A percentile compares a stretch with the other conserved stretches of the same genome.
Conservation (phyloP, 2,797 vertebrate species). For the Vultur gryphus region DNA sequence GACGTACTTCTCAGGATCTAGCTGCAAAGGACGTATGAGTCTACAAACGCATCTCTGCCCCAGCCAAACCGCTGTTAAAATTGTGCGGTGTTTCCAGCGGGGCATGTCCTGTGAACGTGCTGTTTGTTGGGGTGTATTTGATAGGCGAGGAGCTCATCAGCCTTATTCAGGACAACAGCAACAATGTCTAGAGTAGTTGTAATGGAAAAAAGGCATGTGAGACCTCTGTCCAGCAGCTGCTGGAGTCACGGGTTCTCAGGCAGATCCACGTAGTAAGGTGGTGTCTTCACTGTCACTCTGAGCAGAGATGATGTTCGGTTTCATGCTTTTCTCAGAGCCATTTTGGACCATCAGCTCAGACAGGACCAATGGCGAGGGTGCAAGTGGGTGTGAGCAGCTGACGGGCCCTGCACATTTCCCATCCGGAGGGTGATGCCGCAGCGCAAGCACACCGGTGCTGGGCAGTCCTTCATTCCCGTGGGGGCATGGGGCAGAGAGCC, state of each 20-base stretch:
- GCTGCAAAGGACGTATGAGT: background rate
- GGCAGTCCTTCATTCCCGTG: background rate
- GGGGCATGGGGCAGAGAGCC: background rate
- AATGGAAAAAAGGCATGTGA: background rate
- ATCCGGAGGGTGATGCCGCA: accelerated
- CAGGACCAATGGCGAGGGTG: background rate
- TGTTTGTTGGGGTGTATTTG: background rate
- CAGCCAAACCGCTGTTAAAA: background rate
- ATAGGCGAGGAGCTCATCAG: background rate
- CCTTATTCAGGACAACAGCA: background rate
- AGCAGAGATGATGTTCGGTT: background rate
- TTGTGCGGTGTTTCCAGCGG: background rate
- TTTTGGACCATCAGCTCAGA: background rate
- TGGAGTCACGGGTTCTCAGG: background rate
- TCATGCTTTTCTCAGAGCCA: background rate
- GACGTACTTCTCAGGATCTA: background rate
- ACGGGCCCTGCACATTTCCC: accelerated
- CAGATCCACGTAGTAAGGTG: accelerated
- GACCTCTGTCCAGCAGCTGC: background rate
- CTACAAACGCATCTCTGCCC: accelerated
- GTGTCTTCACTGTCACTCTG: background rate
- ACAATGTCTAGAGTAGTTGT: background rate
- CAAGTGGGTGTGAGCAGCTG: accelerated
- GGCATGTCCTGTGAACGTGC: background rate
- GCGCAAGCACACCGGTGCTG: accelerated